Percentiles rank a stretch among this genome's conserved stretches.
Evolutionary conservation across 2,888 invertebrate genomes (phyloP).

Genomic region (Eugnorisma glareosa): DNA sequence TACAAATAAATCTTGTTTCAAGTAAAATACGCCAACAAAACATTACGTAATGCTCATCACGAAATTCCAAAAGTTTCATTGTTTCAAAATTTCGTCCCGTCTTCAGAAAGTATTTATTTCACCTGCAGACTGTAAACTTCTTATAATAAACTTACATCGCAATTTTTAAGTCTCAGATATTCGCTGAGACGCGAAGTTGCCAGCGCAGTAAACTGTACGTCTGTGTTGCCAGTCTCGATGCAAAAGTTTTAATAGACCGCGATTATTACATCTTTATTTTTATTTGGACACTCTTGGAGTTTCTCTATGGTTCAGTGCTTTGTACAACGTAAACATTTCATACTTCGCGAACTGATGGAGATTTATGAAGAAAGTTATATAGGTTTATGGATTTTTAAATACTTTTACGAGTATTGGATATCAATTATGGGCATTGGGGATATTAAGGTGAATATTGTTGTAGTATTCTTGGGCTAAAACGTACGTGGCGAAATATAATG

Average conservation of each 20-base stretch:
- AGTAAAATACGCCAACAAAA: neutral
- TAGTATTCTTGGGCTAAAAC: neutral
- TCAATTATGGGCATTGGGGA: neutral
- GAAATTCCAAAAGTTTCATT: constrained; percentile 20
- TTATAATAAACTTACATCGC: constrained; percentile 50
- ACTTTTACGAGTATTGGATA: constrained; percentile 18
- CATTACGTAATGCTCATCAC: neutral
- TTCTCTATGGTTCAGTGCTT: constrained; percentile 45
- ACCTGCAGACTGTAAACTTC: constrained; percentile 46
- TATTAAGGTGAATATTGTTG: neutral
- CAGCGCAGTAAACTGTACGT: constrained; percentile 36
- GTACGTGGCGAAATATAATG: neutral
- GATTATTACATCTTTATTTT: constrained; percentile 71
- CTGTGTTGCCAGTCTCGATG: constrained; percentile 45
- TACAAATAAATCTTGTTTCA: neutral
- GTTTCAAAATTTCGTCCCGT: constrained; percentile 6
- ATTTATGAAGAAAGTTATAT: constrained; percentile 37
- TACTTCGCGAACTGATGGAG: constrained; percentile 40
- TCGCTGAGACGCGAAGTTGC: constrained; percentile 44
- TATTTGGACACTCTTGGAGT: constrained; percentile 59
- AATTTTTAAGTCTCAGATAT: constrained; percentile 64
- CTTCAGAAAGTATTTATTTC: constrained; percentile 45
- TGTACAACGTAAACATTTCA: constrained; percentile 61
- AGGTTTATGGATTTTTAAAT: constrained; percentile 18
- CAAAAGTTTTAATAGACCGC: constrained; percentile 75